These are phyloP conservation scores for Meghimatium bilineatum DNA, from an alignment of 2,888 invertebrate species.

Conservation along the genomic window DNA sequence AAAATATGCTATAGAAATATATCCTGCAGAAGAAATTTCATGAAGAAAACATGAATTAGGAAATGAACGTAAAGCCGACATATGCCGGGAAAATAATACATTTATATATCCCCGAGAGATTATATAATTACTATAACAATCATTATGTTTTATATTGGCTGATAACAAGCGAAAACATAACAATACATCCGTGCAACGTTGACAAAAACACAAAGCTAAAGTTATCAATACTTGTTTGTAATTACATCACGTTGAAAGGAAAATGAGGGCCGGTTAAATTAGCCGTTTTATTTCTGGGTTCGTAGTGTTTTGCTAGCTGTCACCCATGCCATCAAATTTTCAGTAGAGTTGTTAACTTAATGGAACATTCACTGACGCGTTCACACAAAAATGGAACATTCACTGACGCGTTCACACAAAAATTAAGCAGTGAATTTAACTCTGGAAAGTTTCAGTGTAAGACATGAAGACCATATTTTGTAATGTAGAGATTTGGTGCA, in stretches of 20 bases:
- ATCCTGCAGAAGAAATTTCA: too few relatives aligned
- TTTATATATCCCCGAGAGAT: too few relatives aligned
- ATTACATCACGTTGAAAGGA: not conserved
- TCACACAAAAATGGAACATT: slow-evolving; percentile 5
- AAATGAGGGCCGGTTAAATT: not conserved
- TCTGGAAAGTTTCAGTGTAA: not conserved
- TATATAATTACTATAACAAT: too few relatives aligned
- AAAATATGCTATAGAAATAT: too few relatives aligned
- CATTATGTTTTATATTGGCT: too few relatives aligned
- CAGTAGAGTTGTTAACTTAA: slow-evolving; percentile 9
- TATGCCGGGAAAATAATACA: too few relatives aligned
- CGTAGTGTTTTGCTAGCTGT: not conserved
- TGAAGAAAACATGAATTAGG: too few relatives aligned
- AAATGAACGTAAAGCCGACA: too few relatives aligned
- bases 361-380: not conserved
- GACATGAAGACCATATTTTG: not conserved
- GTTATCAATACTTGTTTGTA: not conserved
- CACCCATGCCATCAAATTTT: not conserved
- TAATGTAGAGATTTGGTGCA: too few relatives aligned
- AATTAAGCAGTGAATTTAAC: not conserved
- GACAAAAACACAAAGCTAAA: not conserved
- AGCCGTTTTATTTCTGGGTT: not conserved
- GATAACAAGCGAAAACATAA: too few relatives aligned
- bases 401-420: not conserved
- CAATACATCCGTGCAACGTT: too few relatives aligned